Conservation (phyloP, 1,140 invertebrate genomes). For the Semibalanus balanoides region DNA sequence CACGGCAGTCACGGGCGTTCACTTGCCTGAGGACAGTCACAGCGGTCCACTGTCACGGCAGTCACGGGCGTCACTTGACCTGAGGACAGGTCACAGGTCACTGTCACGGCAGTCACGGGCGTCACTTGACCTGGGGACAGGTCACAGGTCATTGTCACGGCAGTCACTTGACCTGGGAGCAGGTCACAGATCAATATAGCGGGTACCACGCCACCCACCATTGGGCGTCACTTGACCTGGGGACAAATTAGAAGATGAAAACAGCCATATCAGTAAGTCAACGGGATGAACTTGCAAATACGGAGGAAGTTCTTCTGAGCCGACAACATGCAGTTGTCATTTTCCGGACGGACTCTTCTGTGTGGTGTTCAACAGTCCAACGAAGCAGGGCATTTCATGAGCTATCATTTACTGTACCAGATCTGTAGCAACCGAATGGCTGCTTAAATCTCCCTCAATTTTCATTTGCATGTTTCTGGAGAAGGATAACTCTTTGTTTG, state of each 20-base stretch:
- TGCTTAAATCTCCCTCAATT: neutral
- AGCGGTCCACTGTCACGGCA: slow-evolving; percentile 14
- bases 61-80: slow-evolving; percentile 16
- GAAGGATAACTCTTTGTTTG: neutral
- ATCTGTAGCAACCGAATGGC: neutral
- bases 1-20: too few relatives aligned
- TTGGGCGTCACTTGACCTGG: neutral
- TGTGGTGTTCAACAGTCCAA: too few relatives aligned
- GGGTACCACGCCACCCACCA: too few relatives aligned
- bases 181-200: neutral
- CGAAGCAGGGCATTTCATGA: neutral
- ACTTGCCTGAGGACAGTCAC: too few relatives aligned
- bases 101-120: slow-evolving; percentile 15
- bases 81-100: slow-evolving; percentile 5
- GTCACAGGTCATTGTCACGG: neutral
- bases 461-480: neutral
- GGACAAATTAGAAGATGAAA: too few relatives aligned
- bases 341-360: too few relatives aligned
- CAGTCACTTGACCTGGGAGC: neutral
- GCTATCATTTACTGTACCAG: neutral
- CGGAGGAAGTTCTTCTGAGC: too few relatives aligned
- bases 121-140: slow-evolving; percentile 11
- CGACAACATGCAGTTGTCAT: too few relatives aligned
- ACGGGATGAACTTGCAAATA: too few relatives aligned
- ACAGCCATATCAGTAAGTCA: too few relatives aligned